Conservation (phyloP, 2,888 invertebrate genomes). For the Eristalis intricaria region DNA sequence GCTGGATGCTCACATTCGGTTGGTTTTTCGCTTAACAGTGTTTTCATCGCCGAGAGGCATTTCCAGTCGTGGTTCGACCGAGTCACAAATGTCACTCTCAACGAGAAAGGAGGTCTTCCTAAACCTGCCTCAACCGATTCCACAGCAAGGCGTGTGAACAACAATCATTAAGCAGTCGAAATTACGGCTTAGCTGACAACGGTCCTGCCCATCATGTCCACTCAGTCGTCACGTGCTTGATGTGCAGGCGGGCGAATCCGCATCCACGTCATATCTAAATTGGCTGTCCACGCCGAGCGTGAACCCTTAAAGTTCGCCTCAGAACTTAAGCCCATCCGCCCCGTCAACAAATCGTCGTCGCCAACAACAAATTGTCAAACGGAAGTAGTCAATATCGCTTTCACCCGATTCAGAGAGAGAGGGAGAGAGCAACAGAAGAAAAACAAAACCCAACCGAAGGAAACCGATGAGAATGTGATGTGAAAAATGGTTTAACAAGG, state of each 20-base stretch:
- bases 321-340: not conserved
- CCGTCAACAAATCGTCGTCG: not conserved
- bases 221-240: conserved; percentile 3
- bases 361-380: not conserved
- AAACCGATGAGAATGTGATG: conserved; percentile 1
- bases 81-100: too few species aligned
- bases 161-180: too few species aligned
- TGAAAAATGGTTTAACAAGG: conserved; percentile 60
- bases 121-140: too few species aligned
- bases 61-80: too few species aligned
- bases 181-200: not conserved
- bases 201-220: conserved; percentile 3
- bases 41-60: too few species aligned
- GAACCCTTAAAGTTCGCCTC: not conserved
- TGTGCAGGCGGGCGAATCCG: not conserved
- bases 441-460: not conserved
- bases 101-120: too few species aligned
- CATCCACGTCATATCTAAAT: not conserved
- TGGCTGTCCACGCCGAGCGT: not conserved
- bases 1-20: too few species aligned
- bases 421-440: not conserved
- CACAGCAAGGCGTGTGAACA: too few species aligned
- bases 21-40: too few species aligned
- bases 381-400: not conserved
- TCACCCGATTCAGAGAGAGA: not conserved